Conservation (phyloP, 2,113 vertebrate genomes). For the Mandrillus leucophaeus region DNA sequence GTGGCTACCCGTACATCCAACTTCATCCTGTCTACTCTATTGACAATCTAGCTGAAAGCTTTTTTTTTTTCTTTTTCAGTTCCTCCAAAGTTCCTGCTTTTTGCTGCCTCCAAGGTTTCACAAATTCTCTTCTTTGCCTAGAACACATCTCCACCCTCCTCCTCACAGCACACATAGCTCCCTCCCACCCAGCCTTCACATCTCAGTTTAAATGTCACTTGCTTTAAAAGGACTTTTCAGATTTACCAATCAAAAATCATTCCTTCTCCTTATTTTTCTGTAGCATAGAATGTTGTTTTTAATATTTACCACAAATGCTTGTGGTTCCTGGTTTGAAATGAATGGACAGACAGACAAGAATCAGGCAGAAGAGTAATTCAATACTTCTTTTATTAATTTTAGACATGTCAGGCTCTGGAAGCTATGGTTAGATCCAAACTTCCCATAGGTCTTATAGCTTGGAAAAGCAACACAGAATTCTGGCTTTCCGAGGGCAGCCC, state of each 20-base stretch:
- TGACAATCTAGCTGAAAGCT: not conserved
- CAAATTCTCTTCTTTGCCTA: constrained; percentile 22
- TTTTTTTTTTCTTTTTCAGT: constrained; percentile 41
- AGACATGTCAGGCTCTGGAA: not conserved
- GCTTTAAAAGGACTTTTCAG: constrained; percentile 52
- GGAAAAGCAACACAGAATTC: not conserved
- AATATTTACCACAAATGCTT: not conserved
- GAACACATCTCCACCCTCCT: not conserved
- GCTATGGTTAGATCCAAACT: not conserved
- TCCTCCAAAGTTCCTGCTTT: constrained; percentile 10
- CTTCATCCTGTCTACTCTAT: not conserved
- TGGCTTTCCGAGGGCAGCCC: not conserved
- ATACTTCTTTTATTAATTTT: not conserved
- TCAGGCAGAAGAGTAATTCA: not conserved
- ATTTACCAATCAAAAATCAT: constrained; percentile 24
- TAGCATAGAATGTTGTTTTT: not conserved
- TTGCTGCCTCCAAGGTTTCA: constrained; percentile 48
- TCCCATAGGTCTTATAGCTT: not conserved
- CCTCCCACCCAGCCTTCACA: not conserved
- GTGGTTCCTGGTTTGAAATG: not conserved
- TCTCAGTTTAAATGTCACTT: constrained; percentile 51
- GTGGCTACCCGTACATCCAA: not conserved
- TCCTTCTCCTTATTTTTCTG: not conserved
- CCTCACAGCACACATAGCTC: not conserved
- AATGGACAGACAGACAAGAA: constrained; percentile 2